phyloP scores from a whole-genome alignment of 2,113 vertebrate species.

The Sterna hirundo region DNA sequence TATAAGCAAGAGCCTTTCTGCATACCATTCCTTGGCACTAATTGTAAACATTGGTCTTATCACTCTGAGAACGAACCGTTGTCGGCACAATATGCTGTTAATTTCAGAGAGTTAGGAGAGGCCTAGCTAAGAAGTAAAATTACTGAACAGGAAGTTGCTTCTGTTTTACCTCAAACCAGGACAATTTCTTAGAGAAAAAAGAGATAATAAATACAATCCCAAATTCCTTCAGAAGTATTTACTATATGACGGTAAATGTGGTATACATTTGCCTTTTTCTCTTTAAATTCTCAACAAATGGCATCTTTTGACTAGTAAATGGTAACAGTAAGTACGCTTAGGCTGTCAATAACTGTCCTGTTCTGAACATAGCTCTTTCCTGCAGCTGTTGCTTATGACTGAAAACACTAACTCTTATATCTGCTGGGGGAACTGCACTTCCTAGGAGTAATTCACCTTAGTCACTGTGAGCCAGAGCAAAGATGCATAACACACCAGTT shows the following conservation, averaged over 20 bases:
- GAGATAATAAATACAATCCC: not conserved
- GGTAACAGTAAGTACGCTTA: not conserved
- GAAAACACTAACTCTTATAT: not conserved
- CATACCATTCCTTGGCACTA: too few relatives aligned
- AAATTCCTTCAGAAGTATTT: not conserved
- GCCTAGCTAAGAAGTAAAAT: too few relatives aligned
- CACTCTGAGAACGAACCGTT: too few relatives aligned
- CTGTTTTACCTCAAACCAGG: too few relatives aligned
- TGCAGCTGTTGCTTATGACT: not conserved
- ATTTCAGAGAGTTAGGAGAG: too few relatives aligned
- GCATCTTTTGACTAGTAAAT: not conserved
- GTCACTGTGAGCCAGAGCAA: not conserved
- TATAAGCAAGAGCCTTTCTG: too few relatives aligned
- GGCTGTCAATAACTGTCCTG: not conserved
- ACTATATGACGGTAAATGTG: not conserved
- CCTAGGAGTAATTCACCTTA: not conserved
- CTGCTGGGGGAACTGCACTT: not conserved
- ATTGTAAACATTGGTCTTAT: too few relatives aligned
- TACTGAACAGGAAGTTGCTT: too few relatives aligned
- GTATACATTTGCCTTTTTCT: not conserved
- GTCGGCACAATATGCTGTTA: too few relatives aligned
- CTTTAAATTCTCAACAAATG: not conserved
- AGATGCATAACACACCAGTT: not conserved
- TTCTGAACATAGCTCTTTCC: not conserved
- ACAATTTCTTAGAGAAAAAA: not conserved